phyloP scores from a whole-genome alignment of 2,888 invertebrate genomes.

The Caradrina kadenii region DNA sequence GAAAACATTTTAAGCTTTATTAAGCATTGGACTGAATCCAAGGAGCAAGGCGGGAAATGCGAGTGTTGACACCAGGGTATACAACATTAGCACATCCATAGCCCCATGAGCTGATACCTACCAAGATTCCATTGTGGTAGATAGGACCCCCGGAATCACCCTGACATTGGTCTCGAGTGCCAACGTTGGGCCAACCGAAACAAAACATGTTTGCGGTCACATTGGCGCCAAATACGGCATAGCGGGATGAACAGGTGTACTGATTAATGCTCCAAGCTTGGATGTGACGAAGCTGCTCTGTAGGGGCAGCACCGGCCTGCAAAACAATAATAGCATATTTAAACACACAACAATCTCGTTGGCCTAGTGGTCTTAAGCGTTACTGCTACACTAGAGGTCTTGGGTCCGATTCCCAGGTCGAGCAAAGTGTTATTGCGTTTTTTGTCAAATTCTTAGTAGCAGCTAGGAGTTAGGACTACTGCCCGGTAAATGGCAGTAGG shows the following conservation, averaged over 20 bases:
- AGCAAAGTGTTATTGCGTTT: too few species aligned
- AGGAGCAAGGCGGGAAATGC: slow-evolving; percentile 68
- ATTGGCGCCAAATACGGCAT: slow-evolving; percentile 41
- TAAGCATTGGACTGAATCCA: slow-evolving; percentile 72
- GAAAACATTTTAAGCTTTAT: background rate
- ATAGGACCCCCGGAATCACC: slow-evolving; percentile 77
- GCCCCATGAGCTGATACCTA: slow-evolving; percentile 71
- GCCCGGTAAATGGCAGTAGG: too few species aligned
- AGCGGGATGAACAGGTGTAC: slow-evolving; percentile 59
- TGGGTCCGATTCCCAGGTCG: too few species aligned
- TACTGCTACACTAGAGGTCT: too few species aligned
- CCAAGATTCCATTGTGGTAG: slow-evolving; percentile 70
- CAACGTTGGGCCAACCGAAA: slow-evolving; percentile 73
- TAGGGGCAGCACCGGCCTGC: slow-evolving; percentile 34
- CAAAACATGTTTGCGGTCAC: slow-evolving; percentile 77
- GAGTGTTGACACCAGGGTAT: slow-evolving; percentile 72
- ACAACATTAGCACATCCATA: slow-evolving; percentile 62
- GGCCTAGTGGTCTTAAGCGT: too few species aligned
- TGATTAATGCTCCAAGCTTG: slow-evolving; percentile 73
- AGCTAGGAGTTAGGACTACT: too few species aligned
- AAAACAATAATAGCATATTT: background rate
- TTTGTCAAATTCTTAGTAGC: too few species aligned
- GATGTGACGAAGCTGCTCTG: slow-evolving; percentile 69
- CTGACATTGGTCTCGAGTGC: slow-evolving; percentile 74
- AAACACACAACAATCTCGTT: background rate